Evolutionary conservation across 1,140 invertebrate genomes (phyloP).

Genomic region (Coelopa frigida): DNA sequence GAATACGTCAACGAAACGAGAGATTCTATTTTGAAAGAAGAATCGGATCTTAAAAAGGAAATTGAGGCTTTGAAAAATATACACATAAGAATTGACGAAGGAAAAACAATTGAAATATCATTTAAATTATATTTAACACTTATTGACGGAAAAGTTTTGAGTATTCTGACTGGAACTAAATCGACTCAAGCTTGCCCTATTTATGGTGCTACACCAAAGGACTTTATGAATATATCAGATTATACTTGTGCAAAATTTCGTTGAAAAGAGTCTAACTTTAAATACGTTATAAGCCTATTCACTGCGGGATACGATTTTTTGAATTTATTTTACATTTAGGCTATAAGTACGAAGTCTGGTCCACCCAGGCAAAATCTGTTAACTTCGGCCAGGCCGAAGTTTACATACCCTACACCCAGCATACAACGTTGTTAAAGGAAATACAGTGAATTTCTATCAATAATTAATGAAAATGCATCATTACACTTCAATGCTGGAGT

Average conservation of each 20-base stretch:
- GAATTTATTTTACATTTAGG: conserved; percentile 17
- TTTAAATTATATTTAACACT: conserved; percentile 13
- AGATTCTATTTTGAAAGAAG: conserved; percentile 1
- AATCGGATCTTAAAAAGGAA: conserved; percentile 2
- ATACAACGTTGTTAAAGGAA: no score
- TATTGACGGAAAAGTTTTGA: conserved; percentile 20
- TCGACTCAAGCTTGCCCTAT: conserved; percentile 15
- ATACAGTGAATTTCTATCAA: no score
- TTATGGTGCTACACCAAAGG: conserved; percentile 13
- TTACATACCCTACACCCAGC: no score
- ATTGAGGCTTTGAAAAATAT: conserved; percentile 7
- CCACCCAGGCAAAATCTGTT: no score
- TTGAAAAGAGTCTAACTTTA: conserved; percentile 9
- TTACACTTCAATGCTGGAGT: no score
- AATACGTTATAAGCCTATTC: conserved; percentile 14
- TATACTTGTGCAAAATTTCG: conserved; percentile 10
- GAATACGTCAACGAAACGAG: conserved; percentile 8
- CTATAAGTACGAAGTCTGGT: conserved; percentile 8
- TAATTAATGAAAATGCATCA: no score
- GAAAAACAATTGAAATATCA: conserved; percentile 9
- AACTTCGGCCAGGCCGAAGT: no score
- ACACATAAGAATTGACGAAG: not conserved
- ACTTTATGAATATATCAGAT: conserved; percentile 12
- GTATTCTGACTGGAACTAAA: conserved; percentile 11
- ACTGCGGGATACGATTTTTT: conserved; percentile 17